These are phyloP conservation scores for Tragelaphus buxtoni DNA, from an alignment of 2,113 vertebrate genomes.

Conservation along the genomic window DNA sequence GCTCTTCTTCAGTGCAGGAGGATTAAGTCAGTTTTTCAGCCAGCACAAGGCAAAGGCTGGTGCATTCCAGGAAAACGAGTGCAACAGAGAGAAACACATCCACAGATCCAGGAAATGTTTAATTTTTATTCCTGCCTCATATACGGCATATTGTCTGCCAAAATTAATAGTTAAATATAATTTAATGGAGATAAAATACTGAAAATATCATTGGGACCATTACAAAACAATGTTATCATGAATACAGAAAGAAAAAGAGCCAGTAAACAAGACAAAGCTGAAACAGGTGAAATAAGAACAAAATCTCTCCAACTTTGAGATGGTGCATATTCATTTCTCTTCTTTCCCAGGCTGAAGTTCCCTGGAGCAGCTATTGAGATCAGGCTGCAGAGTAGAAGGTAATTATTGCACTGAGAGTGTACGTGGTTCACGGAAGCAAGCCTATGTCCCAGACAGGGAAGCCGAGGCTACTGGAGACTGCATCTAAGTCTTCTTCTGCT, in stretches of 20 bases:
- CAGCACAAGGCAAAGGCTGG: not conserved
- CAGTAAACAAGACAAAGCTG: constrained; percentile 8
- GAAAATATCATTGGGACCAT: constrained; percentile 43
- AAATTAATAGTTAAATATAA: constrained; percentile 44
- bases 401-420: not conserved
- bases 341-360: not conserved
- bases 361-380: not conserved
- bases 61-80: not conserved
- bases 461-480: not conserved
- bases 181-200: constrained; percentile 31
- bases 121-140: constrained; percentile 53
- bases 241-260: not conserved
- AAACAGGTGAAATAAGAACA: constrained; percentile 26
- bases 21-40: not conserved
- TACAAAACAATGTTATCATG: not conserved
- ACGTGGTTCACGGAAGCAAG: not conserved
- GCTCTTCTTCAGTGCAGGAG: not conserved
- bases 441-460: not conserved
- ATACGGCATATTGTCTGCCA: constrained; percentile 19
- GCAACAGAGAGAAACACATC: not conserved
- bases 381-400: not conserved
- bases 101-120: not conserved
- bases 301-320: not conserved
- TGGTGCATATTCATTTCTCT: not conserved
- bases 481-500: not conserved